Evolutionary conservation across 1,140 invertebrate species (phyloP).

Genomic region (Zelostemma sp.): DNA sequence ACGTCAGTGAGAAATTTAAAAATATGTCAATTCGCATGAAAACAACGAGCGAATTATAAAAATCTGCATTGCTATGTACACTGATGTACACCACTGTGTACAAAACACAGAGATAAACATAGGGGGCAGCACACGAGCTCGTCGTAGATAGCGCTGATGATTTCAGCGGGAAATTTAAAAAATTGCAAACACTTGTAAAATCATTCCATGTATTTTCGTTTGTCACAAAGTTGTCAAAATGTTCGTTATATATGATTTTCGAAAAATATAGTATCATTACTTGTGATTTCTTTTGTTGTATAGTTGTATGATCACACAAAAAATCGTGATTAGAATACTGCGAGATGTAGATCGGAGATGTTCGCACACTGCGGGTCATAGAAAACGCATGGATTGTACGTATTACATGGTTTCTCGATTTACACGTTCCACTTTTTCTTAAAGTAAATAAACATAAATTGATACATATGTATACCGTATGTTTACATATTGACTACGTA

Average conservation of each 20-base stretch:
- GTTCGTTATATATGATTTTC: constrained; percentile 5
- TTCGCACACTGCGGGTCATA: not conserved
- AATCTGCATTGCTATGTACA: too few species aligned
- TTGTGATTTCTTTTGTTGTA: constrained; percentile 1
- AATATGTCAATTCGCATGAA: not conserved
- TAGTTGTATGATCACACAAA: constrained; percentile 4
- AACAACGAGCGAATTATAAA: not conserved
- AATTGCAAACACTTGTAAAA: not conserved
- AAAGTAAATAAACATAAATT: constrained; percentile 4
- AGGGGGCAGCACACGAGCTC: too few species aligned
- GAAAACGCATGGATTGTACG: not conserved
- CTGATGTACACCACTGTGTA: too few species aligned
- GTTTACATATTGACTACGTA: constrained; percentile 7
- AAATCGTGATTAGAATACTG: constrained; percentile 3
- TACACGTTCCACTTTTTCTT: not conserved
- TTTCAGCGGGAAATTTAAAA: not conserved
- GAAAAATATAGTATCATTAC: constrained; percentile 12
- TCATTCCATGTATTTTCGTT: constrained; percentile 2
- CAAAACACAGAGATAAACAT: too few species aligned
- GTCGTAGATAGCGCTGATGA: too few species aligned
- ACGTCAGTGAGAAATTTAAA: not conserved
- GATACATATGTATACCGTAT: constrained; percentile 1
- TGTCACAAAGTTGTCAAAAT: constrained; percentile 4
- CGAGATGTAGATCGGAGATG: constrained; percentile 1
- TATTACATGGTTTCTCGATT: constrained; percentile 1